Evolutionary conservation across 1,140 invertebrate species (phyloP), one percentile per base, ranked within the genome.

Genomic region (Drosophila burlai): DNA sequence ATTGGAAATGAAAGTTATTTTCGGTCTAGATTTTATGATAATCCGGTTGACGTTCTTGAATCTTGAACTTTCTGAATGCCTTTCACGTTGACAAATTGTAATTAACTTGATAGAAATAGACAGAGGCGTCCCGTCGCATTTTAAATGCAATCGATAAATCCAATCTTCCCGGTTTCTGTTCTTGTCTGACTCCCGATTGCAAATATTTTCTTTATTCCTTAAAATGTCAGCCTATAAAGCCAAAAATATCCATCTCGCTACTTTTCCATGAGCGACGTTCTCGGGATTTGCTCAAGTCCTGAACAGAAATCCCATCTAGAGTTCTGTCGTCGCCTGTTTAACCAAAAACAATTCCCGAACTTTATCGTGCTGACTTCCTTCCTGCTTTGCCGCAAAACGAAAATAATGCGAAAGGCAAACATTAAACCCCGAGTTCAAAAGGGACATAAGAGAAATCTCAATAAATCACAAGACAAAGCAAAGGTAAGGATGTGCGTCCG

Each of bases 311-410:
- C 46, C 34, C 81, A 84, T 84, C 83, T 80, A 84, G 66, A 80
- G 49, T 55, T 64, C 34, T 45, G 24, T 66, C 21, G 31, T 57
- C 63, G 38, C 18, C 42, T 57, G 36, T n/a, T 21, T 54, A 9
- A 58, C 55, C 26, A 50, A 65, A 78, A 76, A 77, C 79, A 58
- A 73, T 71, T 71, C 59, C 43, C 34, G n/a, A 69, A 66, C 62
- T 81, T 84, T 85, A 85, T 85, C 78, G 82, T 49, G 45, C 74
- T 49, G 26, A 85, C 78, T 85, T 85, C 82, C 82, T 85, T 85
- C 78, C 78, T 62, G 46, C 54, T 59, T 49, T 21, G 62, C 21
- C 36, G 15, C 43, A 42, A 46, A 73, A 45, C 15, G 46, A 40
- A 64, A 76, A 60, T 42, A 80, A 80, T 65, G 76, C 46, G 29